A percentile compares a stretch with the other conserved stretches of the same genome.
These are phyloP conservation scores for Arenaria interpres DNA, from an alignment of 2,113 vertebrate genomes.

Conservation along the genomic window DNA sequence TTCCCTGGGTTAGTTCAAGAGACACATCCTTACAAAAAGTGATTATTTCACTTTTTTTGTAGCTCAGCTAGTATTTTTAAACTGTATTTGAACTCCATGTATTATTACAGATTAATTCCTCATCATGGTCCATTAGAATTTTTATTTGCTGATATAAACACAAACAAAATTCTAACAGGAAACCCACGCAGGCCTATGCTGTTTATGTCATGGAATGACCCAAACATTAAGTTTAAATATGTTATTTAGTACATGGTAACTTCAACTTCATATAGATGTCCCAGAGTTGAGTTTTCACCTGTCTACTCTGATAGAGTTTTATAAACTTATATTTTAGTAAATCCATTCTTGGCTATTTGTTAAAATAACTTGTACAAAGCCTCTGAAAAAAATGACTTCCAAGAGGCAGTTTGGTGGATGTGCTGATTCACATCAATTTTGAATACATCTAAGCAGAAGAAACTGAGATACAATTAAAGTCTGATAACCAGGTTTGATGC, in stretches of 20 bases:
- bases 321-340: not conserved
- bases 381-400: not conserved
- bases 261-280: not conserved
- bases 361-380: not conserved
- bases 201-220: not conserved
- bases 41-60: not conserved
- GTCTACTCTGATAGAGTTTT: not conserved
- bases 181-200: not conserved
- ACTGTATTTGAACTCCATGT: not conserved
- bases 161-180: not conserved
- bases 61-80: not conserved
- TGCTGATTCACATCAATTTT: not conserved
- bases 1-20: not conserved
- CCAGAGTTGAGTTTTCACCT: not conserved
- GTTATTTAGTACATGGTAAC: not conserved
- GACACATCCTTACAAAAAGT: not conserved
- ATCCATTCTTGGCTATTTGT: not conserved
- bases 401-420: not conserved
- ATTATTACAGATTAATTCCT: not conserved
- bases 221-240: not conserved
- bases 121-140: not conserved
- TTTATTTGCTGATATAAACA: not conserved
- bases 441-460: not conserved
- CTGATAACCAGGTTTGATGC: not conserved
- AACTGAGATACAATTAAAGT: not conserved